These are phyloP conservation scores for Antheraea yamamai DNA, from an alignment of 2,888 invertebrate species.

Conservation along the genomic window DNA sequence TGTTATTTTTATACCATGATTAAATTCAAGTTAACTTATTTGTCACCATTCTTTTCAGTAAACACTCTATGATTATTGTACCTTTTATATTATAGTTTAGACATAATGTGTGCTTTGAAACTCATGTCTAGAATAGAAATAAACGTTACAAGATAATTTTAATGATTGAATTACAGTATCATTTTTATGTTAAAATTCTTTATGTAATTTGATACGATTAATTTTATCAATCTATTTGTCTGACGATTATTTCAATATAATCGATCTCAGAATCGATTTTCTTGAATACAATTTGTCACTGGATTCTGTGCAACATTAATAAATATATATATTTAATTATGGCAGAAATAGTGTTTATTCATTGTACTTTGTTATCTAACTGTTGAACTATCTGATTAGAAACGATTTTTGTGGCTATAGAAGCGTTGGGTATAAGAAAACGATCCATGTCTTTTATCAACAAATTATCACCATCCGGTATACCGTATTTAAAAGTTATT, in stretches of 20 bases:
- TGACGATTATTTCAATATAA: background rate
- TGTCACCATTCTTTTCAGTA: no score
- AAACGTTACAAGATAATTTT: no score
- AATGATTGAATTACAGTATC: background rate
- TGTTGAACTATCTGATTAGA: constrained; percentile 90
- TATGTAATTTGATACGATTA: background rate
- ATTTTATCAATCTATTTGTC: background rate
- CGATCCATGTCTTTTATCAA: constrained; percentile 94
- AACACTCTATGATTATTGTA: no score
- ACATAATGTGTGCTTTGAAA: no score
- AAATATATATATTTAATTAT: background rate
- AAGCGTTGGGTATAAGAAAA: constrained; percentile 95
- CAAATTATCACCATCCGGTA: constrained; percentile 89
- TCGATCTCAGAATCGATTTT: background rate
- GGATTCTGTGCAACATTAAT: background rate
- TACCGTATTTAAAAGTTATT: constrained; percentile 98
- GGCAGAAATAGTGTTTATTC: constrained; percentile 14
- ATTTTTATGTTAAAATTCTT: background rate
- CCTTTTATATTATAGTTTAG: no score
- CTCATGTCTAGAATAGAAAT: no score
- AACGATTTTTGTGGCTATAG: constrained; percentile 93
- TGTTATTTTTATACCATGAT: no score
- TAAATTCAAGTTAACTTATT: no score
- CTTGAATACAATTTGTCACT: background rate
- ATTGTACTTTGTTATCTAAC: constrained; percentile 60